Evolutionary conservation across 2,113 vertebrate genomes (phyloP), one percentile per base, ranked within the genome.

Genomic region (Notarius lentiginosus): DNA sequence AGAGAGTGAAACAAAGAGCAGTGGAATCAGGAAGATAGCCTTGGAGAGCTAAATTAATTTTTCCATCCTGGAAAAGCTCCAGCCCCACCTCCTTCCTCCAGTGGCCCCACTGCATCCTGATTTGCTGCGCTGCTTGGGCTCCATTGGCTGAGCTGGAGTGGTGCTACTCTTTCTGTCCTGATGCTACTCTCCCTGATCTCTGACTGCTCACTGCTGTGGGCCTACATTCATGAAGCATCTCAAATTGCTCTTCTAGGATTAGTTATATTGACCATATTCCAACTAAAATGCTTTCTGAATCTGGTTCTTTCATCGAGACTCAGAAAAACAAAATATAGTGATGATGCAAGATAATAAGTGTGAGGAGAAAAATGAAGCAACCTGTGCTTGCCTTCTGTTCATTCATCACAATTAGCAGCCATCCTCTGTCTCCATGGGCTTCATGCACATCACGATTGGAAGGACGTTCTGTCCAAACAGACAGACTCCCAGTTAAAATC

Each of bases 1-100:
- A 77, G 85, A 60, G 70, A 56, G 15, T 83, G 47, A 87, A 73
- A 87, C 22, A 75, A 70, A 30, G 68, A 70, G 30, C 65, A 65
- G 79, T 75, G 51, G 56, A 65, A 87, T 87, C 86, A 83, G 70
- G 61, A 87, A 65, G 80, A 83, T 72, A 49, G 60, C 86, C 81
- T 24, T 55, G 58, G 86, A 87, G 60, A 87, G 80, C 49, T 61
- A 87, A 83, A 87, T 87, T 87, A 87, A 87, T 87, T 87, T 87
- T 87, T 87, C 63, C 70, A 87, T 87, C 79, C 55, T 83, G 86
- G 80, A 87, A 61, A 83, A 65, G 68, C 70, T 87, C 70, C 81
- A 77, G 70, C 80, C 79, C 81, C 70, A 65, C 80, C 77, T 58
- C 53, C 60, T 83, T 63, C 72, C 27, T 77, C 72, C 70, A 87